Evolutionary conservation across 2,797 vertebrate species (phyloP).

Genomic region (Esox lucius): DNA sequence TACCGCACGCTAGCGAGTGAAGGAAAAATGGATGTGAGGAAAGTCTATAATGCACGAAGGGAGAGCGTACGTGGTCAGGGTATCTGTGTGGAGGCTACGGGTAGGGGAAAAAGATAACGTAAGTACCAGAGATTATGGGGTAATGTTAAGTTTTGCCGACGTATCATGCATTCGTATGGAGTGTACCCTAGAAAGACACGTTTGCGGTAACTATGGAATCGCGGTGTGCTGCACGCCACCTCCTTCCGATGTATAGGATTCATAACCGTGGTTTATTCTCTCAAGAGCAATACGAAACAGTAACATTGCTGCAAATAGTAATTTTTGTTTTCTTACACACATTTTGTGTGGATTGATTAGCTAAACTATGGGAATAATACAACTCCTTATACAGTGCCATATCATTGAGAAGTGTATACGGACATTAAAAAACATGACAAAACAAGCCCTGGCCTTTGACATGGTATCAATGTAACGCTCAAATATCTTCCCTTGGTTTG

Average conservation of each 20-base stretch:
- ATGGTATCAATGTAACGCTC: neutral
- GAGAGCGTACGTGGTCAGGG: conserved; percentile 8
- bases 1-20: neutral
- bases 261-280: conserved; percentile 4
- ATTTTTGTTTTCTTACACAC: neutral
- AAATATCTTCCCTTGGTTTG: neutral
- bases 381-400: neutral
- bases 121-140: conserved; percentile 8
- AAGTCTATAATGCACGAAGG: neutral
- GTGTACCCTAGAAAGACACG: conserved; percentile 39
- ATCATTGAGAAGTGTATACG: conserved; percentile 12
- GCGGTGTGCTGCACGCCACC: conserved; percentile 16
- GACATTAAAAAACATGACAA: conserved; percentile 2
- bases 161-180: conserved; percentile 29
- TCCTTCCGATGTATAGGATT: neutral
- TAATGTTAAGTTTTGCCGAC: conserved; percentile 32
- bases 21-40: neutral
- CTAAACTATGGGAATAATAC: conserved; percentile 5
- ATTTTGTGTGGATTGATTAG: neutral
- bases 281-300: neutral
- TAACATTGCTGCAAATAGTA: conserved; percentile 3
- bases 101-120: conserved; percentile 3
- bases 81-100: conserved; percentile 10
- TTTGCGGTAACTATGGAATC: conserved; percentile 21
- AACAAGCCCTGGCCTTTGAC: neutral